Conservation (phyloP, 2,888 invertebrate species). For the Sisyra nigra region DNA sequence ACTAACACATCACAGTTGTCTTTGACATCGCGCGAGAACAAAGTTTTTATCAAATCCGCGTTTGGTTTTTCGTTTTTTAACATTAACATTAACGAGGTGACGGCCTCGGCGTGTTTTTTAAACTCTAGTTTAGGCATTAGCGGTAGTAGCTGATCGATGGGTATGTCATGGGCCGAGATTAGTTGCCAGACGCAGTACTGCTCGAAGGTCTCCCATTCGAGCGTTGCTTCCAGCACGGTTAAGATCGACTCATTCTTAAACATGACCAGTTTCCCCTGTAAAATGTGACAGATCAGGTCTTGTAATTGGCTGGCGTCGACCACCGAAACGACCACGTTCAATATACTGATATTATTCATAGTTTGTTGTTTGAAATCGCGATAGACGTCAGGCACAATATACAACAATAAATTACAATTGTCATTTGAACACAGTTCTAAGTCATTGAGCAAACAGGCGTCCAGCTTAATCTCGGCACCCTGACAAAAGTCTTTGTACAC, state of each 20-base stretch:
- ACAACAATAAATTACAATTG: slow-evolving; percentile 77
- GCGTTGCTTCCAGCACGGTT: slow-evolving; percentile 60
- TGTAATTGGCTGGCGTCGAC: slow-evolving; percentile 83
- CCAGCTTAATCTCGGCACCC: slow-evolving; percentile 57
- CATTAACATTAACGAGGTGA: slow-evolving; percentile 77
- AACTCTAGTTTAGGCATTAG: slow-evolving; percentile 62
- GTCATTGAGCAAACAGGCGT: slow-evolving; percentile 61
- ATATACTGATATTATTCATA: slow-evolving; percentile 72
- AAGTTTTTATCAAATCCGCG: slow-evolving; percentile 66
- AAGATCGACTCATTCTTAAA: slow-evolving; percentile 64
- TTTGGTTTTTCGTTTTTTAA: slow-evolving; percentile 85
- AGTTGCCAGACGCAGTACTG: slow-evolving; percentile 97
- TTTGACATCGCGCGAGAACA: slow-evolving; percentile 60
- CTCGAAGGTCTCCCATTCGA: slow-evolving; percentile 94
- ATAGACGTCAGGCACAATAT: slow-evolving; percentile 85
- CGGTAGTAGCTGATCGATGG: slow-evolving; percentile 76
- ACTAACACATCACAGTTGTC: slow-evolving; percentile 70
- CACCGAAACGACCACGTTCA: slow-evolving; percentile 79
- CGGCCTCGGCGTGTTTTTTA: slow-evolving; percentile 79
- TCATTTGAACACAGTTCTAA: slow-evolving; percentile 77
- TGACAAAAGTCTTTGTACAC: slow-evolving; percentile 83
- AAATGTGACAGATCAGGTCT: slow-evolving; percentile 75
- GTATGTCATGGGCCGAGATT: slow-evolving; percentile 83
- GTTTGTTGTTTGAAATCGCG: slow-evolving; percentile 76
- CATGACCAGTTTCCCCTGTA: slow-evolving; percentile 76